Evolutionary conservation across 2,888 invertebrate genomes (phyloP), one percentile per base, ranked within the genome.

Genomic region (Meganola albula): DNA sequence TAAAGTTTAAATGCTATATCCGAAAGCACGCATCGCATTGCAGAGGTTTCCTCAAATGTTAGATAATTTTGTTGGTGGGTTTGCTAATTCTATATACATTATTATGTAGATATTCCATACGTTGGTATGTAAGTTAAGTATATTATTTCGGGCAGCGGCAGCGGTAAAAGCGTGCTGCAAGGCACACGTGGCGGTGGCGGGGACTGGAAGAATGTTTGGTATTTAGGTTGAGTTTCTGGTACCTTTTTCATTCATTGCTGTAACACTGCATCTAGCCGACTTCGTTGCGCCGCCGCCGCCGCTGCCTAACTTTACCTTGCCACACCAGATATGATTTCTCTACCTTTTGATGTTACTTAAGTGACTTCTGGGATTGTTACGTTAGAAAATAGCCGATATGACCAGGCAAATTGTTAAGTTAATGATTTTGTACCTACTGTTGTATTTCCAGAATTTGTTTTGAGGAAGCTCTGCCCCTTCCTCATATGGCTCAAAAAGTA

Each of bases 141-240:
- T 67, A 74, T 74, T 76, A 74, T 75, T 74, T 73, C 66, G 61
- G 65, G 70, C 70, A 54, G 69, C 66, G 68, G 67, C 72, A 56
- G 70, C 72, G 74, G 75, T 75, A 76, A 75, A 76, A 75, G 74
- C 72, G 65, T 71, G 72, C 66, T 69, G 62, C 64, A 53, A 58
- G 58, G 68, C 73, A 74, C 79, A 77, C 80, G 79, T 77, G 79
- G 70, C 69, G 66, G 63, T 63, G 55, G 58, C 66, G 69, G 67
- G 63, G 69, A 64, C 74, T 75, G 54, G 66, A 78, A 73, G 82
- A 80, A 85, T 84, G 79, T 60, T 57, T 50, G 80, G 85, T 83
- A 85, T 85, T 84, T 84, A 78, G 85, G 85, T 85, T 83, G 77
- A 74, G 75, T 76, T 76, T 75, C 74, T 78, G 77, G 79, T 79